A percentile compares a stretch with the other conserved stretches of the same genome.
These are phyloP conservation scores for Amphimallon solstitiale DNA, from an alignment of 2,888 invertebrate genomes.

Conservation along the genomic window DNA sequence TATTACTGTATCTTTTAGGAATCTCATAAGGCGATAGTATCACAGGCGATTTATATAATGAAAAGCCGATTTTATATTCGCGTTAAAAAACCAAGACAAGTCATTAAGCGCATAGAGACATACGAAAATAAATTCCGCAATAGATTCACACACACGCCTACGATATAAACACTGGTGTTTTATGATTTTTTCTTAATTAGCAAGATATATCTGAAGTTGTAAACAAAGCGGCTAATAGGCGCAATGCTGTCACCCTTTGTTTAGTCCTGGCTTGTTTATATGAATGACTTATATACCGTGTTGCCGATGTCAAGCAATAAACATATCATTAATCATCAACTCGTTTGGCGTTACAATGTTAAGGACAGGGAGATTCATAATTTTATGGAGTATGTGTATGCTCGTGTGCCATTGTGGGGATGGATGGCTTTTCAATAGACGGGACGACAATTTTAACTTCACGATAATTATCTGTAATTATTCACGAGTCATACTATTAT, in stretches of 20 bases:
- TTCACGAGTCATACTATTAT: conserved; percentile 34
- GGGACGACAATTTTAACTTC: conserved; percentile 41
- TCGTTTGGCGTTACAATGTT: conserved; percentile 43
- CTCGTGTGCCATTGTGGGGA: too few relatives aligned
- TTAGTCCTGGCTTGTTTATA: neutral
- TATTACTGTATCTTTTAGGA: too few relatives aligned
- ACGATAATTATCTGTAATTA: conserved; percentile 40
- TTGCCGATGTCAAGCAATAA: conserved; percentile 41
- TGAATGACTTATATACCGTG: conserved; percentile 31
- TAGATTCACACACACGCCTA: neutral
- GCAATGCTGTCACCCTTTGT: conserved; percentile 3
- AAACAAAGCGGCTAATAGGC: conserved; percentile 9
- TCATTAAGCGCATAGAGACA: too few relatives aligned
- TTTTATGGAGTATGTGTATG: conserved; percentile 36
- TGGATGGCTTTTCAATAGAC: conserved; percentile 42
- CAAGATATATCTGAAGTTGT: conserved; percentile 4
- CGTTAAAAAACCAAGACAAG: too few relatives aligned
- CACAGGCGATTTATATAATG: too few relatives aligned
- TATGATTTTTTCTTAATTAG: conserved; percentile 23
- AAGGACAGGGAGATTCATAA: conserved; percentile 41
- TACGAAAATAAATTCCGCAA: neutral
- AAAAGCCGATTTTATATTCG: too few relatives aligned
- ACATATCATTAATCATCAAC: conserved; percentile 45
- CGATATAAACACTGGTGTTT: neutral
- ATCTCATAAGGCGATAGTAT: too few relatives aligned